These are phyloP conservation scores for Belonocnema kinseyi DNA, from an alignment of 1,140 invertebrate genomes.

Conservation along the genomic window DNA sequence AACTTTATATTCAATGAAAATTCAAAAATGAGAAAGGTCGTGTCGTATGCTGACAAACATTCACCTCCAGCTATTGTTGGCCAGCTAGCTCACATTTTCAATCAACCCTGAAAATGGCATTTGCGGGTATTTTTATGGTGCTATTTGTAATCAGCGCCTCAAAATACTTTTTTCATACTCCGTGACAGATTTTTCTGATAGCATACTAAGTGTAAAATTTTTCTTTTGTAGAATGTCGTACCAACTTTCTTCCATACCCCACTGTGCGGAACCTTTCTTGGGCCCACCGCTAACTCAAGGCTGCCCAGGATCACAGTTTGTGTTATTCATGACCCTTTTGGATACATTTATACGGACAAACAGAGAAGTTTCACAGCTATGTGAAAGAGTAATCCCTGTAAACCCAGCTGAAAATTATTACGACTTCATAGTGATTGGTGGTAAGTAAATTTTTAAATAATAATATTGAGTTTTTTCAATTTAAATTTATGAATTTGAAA, in stretches of 20 bases:
- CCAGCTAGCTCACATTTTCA: no score
- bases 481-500: background rate
- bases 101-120: no score
- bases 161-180: no score
- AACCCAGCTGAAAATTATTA: constrained; percentile 71
- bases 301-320: constrained; percentile 75
- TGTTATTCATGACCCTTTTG: constrained; percentile 78
- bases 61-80: no score
- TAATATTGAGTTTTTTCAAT: background rate
- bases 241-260: constrained; percentile 45
- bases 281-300: constrained; percentile 74
- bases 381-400: constrained; percentile 70
- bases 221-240: constrained; percentile 66
- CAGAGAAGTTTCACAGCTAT: constrained; percentile 74
- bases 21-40: no score
- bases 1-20: no score
- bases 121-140: no score
- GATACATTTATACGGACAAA: constrained; percentile 75
- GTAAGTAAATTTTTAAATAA: constrained; percentile 61
- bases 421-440: constrained; percentile 78
- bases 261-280: constrained; percentile 62
- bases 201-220: background rate
- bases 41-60: no score
- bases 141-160: no score
- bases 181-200: no score